Evolutionary conservation across 2,113 vertebrate genomes (phyloP), one percentile per base, ranked within the genome.

Genomic region (Cacatua alba): DNA sequence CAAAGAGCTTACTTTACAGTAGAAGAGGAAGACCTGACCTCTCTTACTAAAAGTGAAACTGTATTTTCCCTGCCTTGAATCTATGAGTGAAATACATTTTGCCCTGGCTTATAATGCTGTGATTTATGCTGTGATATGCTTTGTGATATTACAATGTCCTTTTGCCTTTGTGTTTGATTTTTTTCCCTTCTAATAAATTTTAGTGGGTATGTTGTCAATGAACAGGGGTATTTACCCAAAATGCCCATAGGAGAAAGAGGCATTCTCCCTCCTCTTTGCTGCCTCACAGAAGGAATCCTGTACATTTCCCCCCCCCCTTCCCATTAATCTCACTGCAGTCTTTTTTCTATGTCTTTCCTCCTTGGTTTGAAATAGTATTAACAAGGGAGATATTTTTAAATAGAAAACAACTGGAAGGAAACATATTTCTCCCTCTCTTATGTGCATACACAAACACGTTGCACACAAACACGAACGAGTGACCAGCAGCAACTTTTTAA

Each of bases 141-240:
- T 86, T 97, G 96, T 94, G 97, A 95, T 97, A 93, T 43, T 96
- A 83, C 92, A 83, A 83, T 95, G 97, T 98, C 97, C 97, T 98
- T 98, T 98, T 97, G 97, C 97, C 98, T 98, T 98, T 98, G 97
- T 96, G 95, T 97, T 92, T 97, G 97, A 91, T 95, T 97, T 97
- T 96, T 96, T 90, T 78, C 86, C 65, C 69, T 86, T 93, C 78
- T 86, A 85, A 96, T 97, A 96, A 96, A 97, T 96, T 97, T 92
- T 92, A 95, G 96, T 86, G 67, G 94, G 82, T 60, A 31, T 72
- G 57, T 94, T 94, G 92, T 92, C 93, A 94, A 90, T 83, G 94
- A 90, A 77, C 2, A 15, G 94, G 95, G 92, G 92, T 92, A 53
- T 92, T 89, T 83, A 63, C 86, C 86, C 79, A 37, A 92, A 88